Evolutionary conservation across 1,140 invertebrate species (phyloP).

Genomic region (Pentalonia nigronervosa): DNA sequence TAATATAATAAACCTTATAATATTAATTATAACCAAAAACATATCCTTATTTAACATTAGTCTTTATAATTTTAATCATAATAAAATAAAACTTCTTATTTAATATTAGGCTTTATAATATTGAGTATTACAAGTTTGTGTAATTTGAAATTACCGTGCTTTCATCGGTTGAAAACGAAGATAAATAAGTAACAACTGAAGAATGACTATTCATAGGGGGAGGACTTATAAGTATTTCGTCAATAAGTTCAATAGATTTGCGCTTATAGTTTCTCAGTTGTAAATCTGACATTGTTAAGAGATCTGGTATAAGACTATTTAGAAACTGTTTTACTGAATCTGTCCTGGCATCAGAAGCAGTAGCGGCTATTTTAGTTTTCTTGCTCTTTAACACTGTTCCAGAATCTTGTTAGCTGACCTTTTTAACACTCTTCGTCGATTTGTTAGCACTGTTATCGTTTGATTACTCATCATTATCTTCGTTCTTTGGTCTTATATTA

Average conservation of each 20-base stretch:
- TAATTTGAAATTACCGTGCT: background rate
- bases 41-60: no score
- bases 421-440: no score
- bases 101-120: no score
- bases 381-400: no score
- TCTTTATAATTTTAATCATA: no score
- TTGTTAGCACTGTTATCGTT: no score
- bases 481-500: no score
- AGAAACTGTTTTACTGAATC: constrained; percentile 32
- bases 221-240: background rate
- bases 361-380: background rate
- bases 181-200: constrained; percentile 7
- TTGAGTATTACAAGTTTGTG: background rate
- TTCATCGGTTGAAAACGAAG: background rate
- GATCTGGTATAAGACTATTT: constrained; percentile 39
- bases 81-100: no score
- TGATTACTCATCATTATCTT: no score
- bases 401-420: no score
- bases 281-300: constrained; percentile 22
- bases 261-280: constrained; percentile 29
- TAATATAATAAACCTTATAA: no score
- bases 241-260: constrained; percentile 20
- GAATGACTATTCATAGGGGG: background rate
- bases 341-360: constrained; percentile 18
- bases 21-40: no score